phyloP scores from a whole-genome alignment of 2,113 vertebrate species.

The Triplophysa tibetana region DNA sequence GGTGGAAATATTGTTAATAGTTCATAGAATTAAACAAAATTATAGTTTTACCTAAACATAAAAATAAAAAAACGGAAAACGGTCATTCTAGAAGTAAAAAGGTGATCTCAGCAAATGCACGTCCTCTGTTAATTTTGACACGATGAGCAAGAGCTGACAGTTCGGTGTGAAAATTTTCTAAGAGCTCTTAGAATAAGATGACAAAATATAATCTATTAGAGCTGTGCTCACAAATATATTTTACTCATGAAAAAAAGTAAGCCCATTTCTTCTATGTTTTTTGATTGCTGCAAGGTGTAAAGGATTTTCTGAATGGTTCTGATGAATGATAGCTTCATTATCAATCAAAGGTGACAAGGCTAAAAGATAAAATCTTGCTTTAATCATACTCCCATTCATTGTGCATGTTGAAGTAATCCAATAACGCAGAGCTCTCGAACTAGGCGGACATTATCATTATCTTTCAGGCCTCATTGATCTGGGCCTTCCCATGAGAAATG shows the following conservation, averaged over 20 bases:
- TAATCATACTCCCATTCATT: slow-evolving; percentile 47
- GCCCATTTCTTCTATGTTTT: not conserved
- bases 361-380: slow-evolving; percentile 27
- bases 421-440: slow-evolving; percentile 47
- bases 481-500: slow-evolving; percentile 45
- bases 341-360: slow-evolving; percentile 28
- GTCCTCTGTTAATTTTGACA: slow-evolving; percentile 44
- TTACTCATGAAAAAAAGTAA: not conserved
- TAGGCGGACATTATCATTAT: slow-evolving; percentile 50
- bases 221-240: not conserved
- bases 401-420: slow-evolving; percentile 51
- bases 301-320: slow-evolving; percentile 14
- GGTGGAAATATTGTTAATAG: no score
- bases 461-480: slow-evolving; percentile 53
- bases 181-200: slow-evolving; percentile 23
- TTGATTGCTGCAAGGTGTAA: not conserved
- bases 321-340: slow-evolving; percentile 18
- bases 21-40: no score
- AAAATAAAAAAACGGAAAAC: no score
- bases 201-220: not conserved
- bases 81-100: slow-evolving; percentile 32
- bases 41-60: no score
- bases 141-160: slow-evolving; percentile 42
- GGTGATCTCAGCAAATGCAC: slow-evolving; percentile 37
- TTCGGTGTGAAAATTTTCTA: slow-evolving; percentile 44